A percentile compares a stretch with the other conserved stretches of the same genome.
Evolutionary conservation across 2,113 vertebrate genomes (phyloP).

Genomic region (Grammomys surdaster): DNA sequence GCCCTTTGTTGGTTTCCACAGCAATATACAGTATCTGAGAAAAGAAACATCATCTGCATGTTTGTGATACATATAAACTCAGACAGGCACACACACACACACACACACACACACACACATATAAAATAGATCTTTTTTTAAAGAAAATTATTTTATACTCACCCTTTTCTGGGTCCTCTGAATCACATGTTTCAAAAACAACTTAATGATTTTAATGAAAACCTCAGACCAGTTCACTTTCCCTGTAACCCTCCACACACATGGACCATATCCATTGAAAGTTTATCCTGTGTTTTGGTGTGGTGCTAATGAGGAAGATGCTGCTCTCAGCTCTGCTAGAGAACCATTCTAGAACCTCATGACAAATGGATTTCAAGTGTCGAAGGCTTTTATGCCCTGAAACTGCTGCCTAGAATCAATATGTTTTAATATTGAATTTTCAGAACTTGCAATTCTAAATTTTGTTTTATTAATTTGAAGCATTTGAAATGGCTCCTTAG

Average conservation of each 20-base stretch:
- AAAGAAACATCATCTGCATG: background rate
- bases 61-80: background rate
- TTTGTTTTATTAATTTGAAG: slow-evolving; percentile 18
- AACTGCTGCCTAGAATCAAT: background rate
- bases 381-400: background rate
- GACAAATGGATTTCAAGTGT: background rate
- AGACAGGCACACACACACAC: too few relatives aligned
- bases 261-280: background rate
- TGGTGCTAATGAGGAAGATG: background rate
- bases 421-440: background rate
- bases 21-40: background rate
- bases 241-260: background rate
- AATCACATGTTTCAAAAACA: background rate
- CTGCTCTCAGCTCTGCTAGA: background rate
- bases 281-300: background rate
- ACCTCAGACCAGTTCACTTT: background rate
- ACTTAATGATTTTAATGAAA: background rate
- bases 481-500: background rate
- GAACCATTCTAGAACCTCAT: too few relatives aligned
- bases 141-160: background rate
- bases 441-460: background rate
- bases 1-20: background rate
- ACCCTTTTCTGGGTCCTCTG: background rate
- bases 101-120: too few relatives aligned
- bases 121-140: background rate